Base-by-base conservation (phyloP, 2,113 vertebrate species). In the Casuarius casuarius region DNA sequence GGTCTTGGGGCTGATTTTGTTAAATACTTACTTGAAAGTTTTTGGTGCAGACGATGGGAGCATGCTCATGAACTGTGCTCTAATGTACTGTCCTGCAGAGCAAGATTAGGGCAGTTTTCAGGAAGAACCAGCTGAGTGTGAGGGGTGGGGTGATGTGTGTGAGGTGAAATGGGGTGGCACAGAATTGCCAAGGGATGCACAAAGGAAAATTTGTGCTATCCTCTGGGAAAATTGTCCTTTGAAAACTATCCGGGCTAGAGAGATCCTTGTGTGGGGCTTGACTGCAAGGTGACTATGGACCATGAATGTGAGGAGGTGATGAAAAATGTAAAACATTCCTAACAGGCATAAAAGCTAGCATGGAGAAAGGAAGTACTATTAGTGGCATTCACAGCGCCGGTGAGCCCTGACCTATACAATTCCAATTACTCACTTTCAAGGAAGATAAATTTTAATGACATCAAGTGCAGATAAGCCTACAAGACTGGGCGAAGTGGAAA, bases 291-390 rank as follows among this genome's bases (percentile, higher is more conserved):
- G 66, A 40, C 52, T 51, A 3, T 14, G 11, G 31, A 82, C 33
- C 56, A 19, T 1, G 10, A 63, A 71, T 0, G 0, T 70, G 40
- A 88, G 49, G 31, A 4, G 2, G 9, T n/a, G 14, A 10, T 18
- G 11, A 48, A 58, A 93, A 71, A 68, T 23, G 7, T 11, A 87
- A 40, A 90, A 21, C 38, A 84, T 20, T 10, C 18, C 11, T 8
- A 20, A 10, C 2, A 49, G n/a, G n/a, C 59, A 4, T 1, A 13
- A 79, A 91, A 90, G 4, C 2, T 33, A 18, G 7, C 10, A 21
- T 0, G 3, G 49, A 59, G 28, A 42, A 82, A 90, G 21, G 40
- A 71, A 22, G 14, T 4, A 21, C 22, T 33, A 11, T 8, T 20
- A 75, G 15, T 5, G 19, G 19, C 33, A 84, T 31, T 0, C 7